Evolutionary conservation across 2,797 vertebrate species (phyloP), one percentile per base, ranked within the genome.

Genomic region (Austrolebias charrua): DNA sequence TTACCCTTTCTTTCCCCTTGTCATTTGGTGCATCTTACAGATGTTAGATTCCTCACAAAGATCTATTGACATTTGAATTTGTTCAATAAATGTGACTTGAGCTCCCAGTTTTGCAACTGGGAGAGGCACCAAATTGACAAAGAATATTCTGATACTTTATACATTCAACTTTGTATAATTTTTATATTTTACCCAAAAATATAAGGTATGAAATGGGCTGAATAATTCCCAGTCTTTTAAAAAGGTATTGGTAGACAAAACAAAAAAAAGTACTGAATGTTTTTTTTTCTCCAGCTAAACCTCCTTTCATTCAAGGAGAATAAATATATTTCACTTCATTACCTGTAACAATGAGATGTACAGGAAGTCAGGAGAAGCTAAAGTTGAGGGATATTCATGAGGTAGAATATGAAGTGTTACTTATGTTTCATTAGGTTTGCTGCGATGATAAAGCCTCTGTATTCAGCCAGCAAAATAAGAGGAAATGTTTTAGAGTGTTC

Each of bases 371-470:
- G 49, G 44, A 59, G 48, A 13, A 51, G 42, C 55, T 55, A 9
- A 40, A 63, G 13, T 0, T 45, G 54, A 40, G n/a, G 35, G 55
- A 71, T 49, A 63, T 55, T 13, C 42, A 59, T 68, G 53, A 46
- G 5, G n/a, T 4, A 4, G 52, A 60, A 52, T 49, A 71, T 55
- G 19, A 65, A 67, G 48, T 48, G 55, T 60, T 54, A 50, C 47
- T 81, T 72, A 55, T 1, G 20, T 56, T 75, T 73, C n/a, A 52
- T 60, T 71, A 24, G 64, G 56, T 42, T 75, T 40, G 73, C 59
- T 72, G 19, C 49, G 9, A 35, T 64, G 63, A 75, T 62, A 58
- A 55, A 70, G 51, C 18, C 51, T 83, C 58, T 71, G 69, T 56
- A 75, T 82, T 77, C 44, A 20, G 4, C 63, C 49, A 47, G 56